Conservation (phyloP, 2,113 vertebrate genomes). For the Gobius niger region DNA sequence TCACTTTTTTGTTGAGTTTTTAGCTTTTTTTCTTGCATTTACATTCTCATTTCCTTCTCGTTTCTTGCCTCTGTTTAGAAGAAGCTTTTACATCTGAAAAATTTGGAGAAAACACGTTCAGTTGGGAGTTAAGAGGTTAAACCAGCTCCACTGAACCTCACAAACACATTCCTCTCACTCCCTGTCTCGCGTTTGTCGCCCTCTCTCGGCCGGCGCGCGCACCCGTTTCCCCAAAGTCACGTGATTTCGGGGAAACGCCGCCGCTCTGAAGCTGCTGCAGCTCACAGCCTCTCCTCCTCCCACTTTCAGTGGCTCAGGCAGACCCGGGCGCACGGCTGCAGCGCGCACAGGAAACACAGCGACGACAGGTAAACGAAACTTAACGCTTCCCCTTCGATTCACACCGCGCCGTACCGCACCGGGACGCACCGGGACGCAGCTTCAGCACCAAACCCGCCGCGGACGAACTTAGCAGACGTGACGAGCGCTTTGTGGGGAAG, state of each 20-base stretch:
- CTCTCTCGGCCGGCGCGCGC: background rate
- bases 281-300: background rate
- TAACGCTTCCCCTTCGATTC: slow-evolving; percentile 15
- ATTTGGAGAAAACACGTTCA: too few species aligned
- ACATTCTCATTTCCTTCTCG: too few species aligned
- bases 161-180: background rate
- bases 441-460: background rate
- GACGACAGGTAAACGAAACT: slow-evolving; percentile 61
- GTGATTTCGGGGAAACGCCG: slow-evolving; percentile 82
- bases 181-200: slow-evolving; percentile 22
- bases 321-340: background rate
- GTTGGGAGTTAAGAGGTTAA: too few species aligned
- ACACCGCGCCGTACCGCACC: background rate
- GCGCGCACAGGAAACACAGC: slow-evolving; percentile 21
- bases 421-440: too few species aligned
- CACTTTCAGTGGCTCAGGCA: background rate
- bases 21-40: too few species aligned
- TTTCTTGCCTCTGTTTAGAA: too few species aligned
- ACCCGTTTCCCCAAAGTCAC: slow-evolving; percentile 59
- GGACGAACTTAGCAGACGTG: background rate
- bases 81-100: too few species aligned
- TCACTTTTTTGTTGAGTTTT: too few species aligned
- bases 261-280: background rate
- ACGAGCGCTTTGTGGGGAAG: background rate
- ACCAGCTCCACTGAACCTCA: too few species aligned